Percentiles rank a stretch among this genome's conserved stretches.
These are phyloP conservation scores for Thalassaphorura encarpata DNA, from an alignment of 1,140 invertebrate species.

Conservation along the genomic window DNA sequence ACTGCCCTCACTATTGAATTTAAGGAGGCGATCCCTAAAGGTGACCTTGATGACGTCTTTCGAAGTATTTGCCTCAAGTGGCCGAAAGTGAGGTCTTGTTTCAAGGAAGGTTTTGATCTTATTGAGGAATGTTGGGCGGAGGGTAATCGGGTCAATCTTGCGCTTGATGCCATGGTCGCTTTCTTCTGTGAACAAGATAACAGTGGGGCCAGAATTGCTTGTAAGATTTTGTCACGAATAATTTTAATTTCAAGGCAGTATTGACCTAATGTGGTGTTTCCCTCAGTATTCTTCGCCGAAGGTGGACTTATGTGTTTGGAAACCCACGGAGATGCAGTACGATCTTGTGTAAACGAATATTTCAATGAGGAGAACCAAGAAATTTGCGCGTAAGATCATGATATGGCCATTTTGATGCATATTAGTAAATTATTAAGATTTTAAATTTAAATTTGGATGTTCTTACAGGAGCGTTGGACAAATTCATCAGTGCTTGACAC, in stretches of 20 bases:
- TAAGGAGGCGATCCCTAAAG: slow-evolving; percentile 16
- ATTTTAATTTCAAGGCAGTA: slow-evolving; percentile 7
- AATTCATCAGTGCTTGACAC: slow-evolving; percentile 3
- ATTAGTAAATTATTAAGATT: neutral
- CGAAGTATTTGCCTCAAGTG: slow-evolving; percentile 18
- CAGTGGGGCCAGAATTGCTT: slow-evolving; percentile 20
- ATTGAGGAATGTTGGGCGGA: slow-evolving; percentile 26
- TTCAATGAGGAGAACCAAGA: slow-evolving; percentile 10
- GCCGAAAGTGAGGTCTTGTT: slow-evolving; percentile 20
- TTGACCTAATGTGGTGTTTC: slow-evolving; percentile 6
- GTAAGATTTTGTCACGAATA: slow-evolving; percentile 14
- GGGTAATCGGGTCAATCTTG: slow-evolving; percentile 18
- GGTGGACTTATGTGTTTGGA: slow-evolving; percentile 13
- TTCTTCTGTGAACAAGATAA: slow-evolving; percentile 29
- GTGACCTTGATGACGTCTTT: slow-evolving; percentile 16
- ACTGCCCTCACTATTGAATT: slow-evolving; percentile 11
- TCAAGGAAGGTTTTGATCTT: slow-evolving; percentile 5
- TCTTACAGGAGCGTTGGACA: slow-evolving; percentile 9
- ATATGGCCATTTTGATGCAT: neutral
- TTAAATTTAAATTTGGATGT: too few species aligned
- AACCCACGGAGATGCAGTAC: slow-evolving; percentile 8
- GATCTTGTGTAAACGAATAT: slow-evolving; percentile 8
- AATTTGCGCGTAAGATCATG: slow-evolving; percentile 12
- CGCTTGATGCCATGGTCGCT: slow-evolving; percentile 14
- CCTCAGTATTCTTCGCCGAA: slow-evolving; percentile 18